Conservation (phyloP, 2,113 vertebrate genomes). For the Eurypyga helias region DNA sequence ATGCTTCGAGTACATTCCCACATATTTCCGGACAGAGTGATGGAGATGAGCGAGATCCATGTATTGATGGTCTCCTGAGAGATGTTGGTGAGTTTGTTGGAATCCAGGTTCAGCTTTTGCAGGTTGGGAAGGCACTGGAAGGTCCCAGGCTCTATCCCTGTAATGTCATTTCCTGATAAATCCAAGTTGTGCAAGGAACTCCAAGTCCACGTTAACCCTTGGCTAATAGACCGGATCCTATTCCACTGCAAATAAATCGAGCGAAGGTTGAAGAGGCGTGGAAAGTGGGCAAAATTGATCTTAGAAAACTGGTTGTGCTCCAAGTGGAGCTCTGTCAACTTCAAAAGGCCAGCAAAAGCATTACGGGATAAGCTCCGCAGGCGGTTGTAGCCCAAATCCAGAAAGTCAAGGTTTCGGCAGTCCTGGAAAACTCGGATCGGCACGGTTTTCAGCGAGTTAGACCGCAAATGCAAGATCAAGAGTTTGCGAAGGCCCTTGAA, state of each 20-base stretch:
- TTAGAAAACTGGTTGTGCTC: conserved; percentile 99
- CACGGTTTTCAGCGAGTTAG: conserved; percentile 92
- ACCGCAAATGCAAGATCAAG: conserved; percentile 92
- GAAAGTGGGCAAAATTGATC: conserved; percentile 96
- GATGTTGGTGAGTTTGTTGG: conserved; percentile 95
- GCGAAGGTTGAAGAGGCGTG: conserved; percentile 92
- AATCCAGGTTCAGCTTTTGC: conserved; percentile 95
- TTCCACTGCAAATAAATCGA: conserved; percentile 97
- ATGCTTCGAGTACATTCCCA: conserved; percentile 95
- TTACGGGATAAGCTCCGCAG: conserved; percentile 93
- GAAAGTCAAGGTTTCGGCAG: conserved; percentile 95
- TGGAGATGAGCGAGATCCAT: conserved; percentile 95
- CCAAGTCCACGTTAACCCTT: conserved; percentile 96
- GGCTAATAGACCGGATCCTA: conserved; percentile 89
- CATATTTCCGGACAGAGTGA: conserved; percentile 93
- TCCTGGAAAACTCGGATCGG: conserved; percentile 94
- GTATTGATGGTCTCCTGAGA: conserved; percentile 91
- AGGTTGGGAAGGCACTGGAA: conserved; percentile 95
- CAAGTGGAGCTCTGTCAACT: conserved; percentile 93
- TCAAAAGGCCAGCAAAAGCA: conserved; percentile 93
- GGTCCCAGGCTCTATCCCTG: conserved; percentile 86
- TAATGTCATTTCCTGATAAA: conserved; percentile 94
- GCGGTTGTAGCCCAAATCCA: conserved; percentile 96
- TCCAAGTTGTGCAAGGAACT: conserved; percentile 97
- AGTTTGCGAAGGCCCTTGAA: conserved; percentile 93